These are phyloP conservation scores for Sapayoa aenigma DNA, from an alignment of 2,113 vertebrate genomes.

Conservation along the genomic window DNA sequence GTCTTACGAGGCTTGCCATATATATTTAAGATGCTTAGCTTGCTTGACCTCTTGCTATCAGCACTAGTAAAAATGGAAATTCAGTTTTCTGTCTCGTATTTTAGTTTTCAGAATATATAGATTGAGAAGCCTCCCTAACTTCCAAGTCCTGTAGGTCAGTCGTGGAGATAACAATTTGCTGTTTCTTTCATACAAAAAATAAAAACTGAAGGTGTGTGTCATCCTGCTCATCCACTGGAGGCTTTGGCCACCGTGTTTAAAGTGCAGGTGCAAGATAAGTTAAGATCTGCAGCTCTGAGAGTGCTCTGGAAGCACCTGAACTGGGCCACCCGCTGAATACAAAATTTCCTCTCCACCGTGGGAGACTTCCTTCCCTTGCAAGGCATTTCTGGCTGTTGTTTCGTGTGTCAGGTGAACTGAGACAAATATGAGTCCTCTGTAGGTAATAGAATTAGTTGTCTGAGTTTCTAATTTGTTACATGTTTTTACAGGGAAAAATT, in stretches of 20 bases:
- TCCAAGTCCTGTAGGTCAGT: background rate
- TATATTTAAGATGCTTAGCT: background rate
- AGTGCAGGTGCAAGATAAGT: background rate
- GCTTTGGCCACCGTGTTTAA: background rate
- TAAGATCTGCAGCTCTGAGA: background rate
- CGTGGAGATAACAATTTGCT: background rate
- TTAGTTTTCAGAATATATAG: background rate
- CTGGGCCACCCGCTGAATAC: background rate
- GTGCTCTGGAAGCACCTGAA: background rate
- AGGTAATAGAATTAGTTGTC: background rate
- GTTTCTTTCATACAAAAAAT: background rate
- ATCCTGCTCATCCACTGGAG: background rate
- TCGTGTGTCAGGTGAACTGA: background rate
- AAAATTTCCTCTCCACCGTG: background rate
- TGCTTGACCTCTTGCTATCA: background rate
- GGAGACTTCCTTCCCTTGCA: background rate
- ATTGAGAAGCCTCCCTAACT: background rate
- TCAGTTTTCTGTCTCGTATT: background rate
- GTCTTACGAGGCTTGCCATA: background rate
- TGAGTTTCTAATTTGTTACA: background rate
- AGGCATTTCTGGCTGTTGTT: background rate
- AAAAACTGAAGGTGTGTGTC: accelerated
- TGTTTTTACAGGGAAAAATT: background rate
- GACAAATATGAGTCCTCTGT: background rate
- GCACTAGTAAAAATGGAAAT: background rate